Conservation (phyloP, 2,888 invertebrate species). For the Sarcophaga carnaria region DNA sequence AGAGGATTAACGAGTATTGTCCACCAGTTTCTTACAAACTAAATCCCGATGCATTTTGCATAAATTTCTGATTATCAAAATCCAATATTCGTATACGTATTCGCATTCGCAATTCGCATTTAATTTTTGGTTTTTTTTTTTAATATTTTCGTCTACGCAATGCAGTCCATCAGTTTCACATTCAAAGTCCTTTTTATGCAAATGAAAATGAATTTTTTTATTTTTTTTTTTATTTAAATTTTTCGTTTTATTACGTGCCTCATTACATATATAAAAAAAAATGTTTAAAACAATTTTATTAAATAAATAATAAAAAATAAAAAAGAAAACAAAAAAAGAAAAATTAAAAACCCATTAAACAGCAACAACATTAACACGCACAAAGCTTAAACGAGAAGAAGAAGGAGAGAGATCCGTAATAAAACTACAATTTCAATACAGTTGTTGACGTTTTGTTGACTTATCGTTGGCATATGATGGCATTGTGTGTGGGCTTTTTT, state of each 20-base stretch:
- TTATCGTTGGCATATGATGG: slow-evolving; percentile 58
- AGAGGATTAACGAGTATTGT: slow-evolving; percentile 39
- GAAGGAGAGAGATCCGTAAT: slow-evolving; percentile 21
- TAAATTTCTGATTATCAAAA: slow-evolving; percentile 44
- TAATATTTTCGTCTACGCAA: not conserved
- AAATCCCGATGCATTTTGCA: slow-evolving; percentile 45
- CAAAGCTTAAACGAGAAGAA: slow-evolving; percentile 6
- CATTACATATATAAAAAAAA: not conserved
- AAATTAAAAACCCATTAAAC: slow-evolving; percentile 14
- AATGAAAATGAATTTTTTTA: slow-evolving; percentile 59
- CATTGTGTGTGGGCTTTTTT: slow-evolving; percentile 65
- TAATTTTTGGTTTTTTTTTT: not conserved
- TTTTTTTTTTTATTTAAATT: slow-evolving; percentile 50
- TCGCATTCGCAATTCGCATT: not conserved
- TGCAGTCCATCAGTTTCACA: not conserved
- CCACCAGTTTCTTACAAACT: slow-evolving; percentile 28
- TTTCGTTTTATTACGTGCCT: slow-evolving; percentile 17
- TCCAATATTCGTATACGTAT: not conserved
- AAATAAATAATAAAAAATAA: slow-evolving; percentile 2
- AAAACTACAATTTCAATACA: slow-evolving; percentile 60
- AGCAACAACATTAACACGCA: slow-evolving; percentile 17
- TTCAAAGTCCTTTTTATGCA: slow-evolving; percentile 34
- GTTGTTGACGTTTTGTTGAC: slow-evolving; percentile 67
- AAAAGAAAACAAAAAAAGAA: not conserved
- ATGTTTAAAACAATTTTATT: slow-evolving; percentile 20